A percentile compares a stretch with the other conserved stretches of the same genome.
Evolutionary conservation across 2,888 invertebrate genomes (phyloP).

Genomic region (Cosmopolites sordidus): DNA sequence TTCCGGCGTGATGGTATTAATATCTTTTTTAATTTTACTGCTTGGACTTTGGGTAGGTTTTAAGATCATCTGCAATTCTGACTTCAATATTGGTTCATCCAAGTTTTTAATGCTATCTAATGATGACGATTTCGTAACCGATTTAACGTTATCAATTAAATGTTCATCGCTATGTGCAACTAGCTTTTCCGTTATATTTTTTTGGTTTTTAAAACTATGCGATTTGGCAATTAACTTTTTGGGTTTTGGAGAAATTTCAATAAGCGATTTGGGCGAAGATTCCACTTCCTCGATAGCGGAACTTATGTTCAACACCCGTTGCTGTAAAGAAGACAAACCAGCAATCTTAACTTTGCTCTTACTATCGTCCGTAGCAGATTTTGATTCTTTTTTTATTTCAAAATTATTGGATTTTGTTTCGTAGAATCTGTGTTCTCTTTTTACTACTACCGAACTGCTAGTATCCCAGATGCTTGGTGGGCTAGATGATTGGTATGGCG

Average conservation of each 20-base stretch:
- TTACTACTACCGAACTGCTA: not conserved
- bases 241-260: conserved; percentile 45
- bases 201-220: conserved; percentile 63
- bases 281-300: conserved; percentile 41
- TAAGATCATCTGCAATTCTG: conserved; percentile 19
- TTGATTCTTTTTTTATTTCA: conserved; percentile 10
- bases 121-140: conserved; percentile 46
- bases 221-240: conserved; percentile 65
- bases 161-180: conserved; percentile 22
- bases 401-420: conserved; percentile 18
- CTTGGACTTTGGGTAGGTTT: conserved; percentile 1
- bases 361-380: conserved; percentile 34
- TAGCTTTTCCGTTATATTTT: conserved; percentile 35
- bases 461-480: not conserved
- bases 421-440: conserved; percentile 1
- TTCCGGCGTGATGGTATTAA: not conserved
- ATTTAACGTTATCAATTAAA: conserved; percentile 24
- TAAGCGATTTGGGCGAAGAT: conserved; percentile 40
- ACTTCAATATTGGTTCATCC: conserved; percentile 45
- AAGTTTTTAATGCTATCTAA: conserved; percentile 59
- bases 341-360: conserved; percentile 49
- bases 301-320: conserved; percentile 51
- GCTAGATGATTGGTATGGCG: conserved; percentile 8
- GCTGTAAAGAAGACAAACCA: conserved; percentile 54
- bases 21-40: not conserved